phyloP scores from a whole-genome alignment of 2,888 invertebrate genomes.

The Eilema sororculum region DNA sequence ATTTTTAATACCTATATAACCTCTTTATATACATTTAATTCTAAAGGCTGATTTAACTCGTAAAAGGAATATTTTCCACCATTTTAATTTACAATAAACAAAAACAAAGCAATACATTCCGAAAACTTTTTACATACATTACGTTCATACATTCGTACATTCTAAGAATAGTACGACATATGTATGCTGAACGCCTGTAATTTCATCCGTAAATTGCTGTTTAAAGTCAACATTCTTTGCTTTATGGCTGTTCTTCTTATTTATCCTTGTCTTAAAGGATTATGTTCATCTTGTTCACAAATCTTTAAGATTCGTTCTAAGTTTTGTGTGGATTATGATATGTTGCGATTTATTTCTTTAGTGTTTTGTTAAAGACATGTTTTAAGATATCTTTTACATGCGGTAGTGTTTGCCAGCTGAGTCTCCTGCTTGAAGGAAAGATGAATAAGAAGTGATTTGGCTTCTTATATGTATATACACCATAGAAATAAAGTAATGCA shows the following conservation, averaged over 20 bases:
- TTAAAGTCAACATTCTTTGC: slow-evolving; percentile 34
- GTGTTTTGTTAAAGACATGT: background rate
- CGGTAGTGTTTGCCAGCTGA: too few relatives aligned
- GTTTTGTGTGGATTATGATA: background rate
- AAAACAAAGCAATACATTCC: slow-evolving; percentile 35
- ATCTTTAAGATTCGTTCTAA: background rate
- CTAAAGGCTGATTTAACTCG: too few relatives aligned
- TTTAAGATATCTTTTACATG: background rate
- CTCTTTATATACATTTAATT: too few relatives aligned
- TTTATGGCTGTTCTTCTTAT: slow-evolving; percentile 43
- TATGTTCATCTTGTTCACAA: slow-evolving; percentile 3
- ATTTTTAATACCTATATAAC: too few relatives aligned
- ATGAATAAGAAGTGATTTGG: background rate
- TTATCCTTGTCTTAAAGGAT: slow-evolving; percentile 19
- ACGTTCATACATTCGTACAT: too few relatives aligned
- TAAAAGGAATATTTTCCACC: slow-evolving; percentile 7
- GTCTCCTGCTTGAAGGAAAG: too few relatives aligned
- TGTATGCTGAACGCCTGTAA: slow-evolving; percentile 37
- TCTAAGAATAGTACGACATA: slow-evolving; percentile 27
- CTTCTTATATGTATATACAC: too few relatives aligned
- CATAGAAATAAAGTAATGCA: too few relatives aligned
- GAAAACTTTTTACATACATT: slow-evolving; percentile 34
- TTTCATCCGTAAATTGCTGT: slow-evolving; percentile 38
- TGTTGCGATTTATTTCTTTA: slow-evolving; percentile 2
- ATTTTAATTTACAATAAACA: slow-evolving; percentile 33